Evolutionary conservation across 1,140 invertebrate species (phyloP).

Genomic region (Hylyphantes graminicola): DNA sequence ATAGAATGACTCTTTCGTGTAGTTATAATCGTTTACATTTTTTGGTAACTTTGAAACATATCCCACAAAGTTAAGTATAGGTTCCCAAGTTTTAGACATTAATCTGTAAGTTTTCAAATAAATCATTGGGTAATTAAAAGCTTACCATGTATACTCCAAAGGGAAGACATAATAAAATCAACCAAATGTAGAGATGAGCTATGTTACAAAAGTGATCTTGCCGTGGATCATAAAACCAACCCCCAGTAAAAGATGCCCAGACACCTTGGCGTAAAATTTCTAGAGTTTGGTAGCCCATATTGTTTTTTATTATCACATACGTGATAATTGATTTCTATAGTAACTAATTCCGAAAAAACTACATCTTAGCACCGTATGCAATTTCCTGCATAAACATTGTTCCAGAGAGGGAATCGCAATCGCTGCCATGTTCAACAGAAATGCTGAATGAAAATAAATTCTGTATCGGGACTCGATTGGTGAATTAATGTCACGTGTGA

Average conservation of each 20-base stretch:
- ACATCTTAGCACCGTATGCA: not conserved
- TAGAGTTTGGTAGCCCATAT: constrained; percentile 95
- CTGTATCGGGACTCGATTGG: no score
- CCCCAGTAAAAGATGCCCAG: constrained; percentile 98
- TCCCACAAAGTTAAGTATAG: no score
- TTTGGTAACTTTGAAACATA: no score
- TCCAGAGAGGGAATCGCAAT: constrained; percentile 15
- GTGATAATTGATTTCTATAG: constrained; percentile 9
- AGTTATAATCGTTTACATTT: no score
- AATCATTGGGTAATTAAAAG: constrained; percentile 7
- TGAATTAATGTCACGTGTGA: no score
- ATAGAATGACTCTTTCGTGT: no score
- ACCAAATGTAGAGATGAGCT: constrained; percentile 97
- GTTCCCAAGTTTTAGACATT: no score
- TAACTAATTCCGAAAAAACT: not conserved
- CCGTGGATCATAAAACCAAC: constrained; percentile 98
- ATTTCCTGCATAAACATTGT: constrained; percentile 31
- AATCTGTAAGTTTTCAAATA: no score
- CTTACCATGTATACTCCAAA: constrained; percentile 93
- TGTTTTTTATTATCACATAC: constrained; percentile 60
- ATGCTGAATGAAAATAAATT: no score
- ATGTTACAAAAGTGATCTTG: constrained; percentile 98
- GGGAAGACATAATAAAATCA: constrained; percentile 91
- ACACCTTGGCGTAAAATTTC: constrained; percentile 98
- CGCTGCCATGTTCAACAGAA: constrained; percentile 51